Base-by-base conservation (phyloP, 2,797 vertebrate genomes). In the Cirrhinus molitorella region DNA sequence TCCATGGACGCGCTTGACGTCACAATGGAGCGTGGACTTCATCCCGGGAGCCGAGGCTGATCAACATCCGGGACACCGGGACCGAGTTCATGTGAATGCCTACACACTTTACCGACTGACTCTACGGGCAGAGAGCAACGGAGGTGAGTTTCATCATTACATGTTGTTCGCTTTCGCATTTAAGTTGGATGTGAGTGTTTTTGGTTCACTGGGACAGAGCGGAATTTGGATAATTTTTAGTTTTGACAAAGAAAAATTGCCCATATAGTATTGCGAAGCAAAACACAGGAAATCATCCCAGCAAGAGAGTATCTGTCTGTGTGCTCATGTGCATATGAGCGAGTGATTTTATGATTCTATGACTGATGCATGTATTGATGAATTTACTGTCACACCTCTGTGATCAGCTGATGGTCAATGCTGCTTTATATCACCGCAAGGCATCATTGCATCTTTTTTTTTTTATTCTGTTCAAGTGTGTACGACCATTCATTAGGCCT, bases 41-140 rank as follows among this genome's bases (percentile, higher is more conserved):
- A 85, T 85, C 85, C 90, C 91, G 88, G 92, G 93, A 92, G 76
- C 91, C 65, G 88, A 92, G 90, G 89, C 89, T 89, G 88, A 77
- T 68, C 73, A 68, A 76, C 81, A 83, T 83, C 85, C 79, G 85
- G 82, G 91, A 90, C 89, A 90, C 86, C 90, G 89, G 83, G 88
- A 17, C 86, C 73, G 88, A 75, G 85, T 59, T 79, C 77, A 81
- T 51, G 61, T 71, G 79, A 80, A 85, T 49, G 67, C 72, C 83
- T 85, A 68, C 80, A 76, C 53, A 51, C 81, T 82, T n/a, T 37
- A 72, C 55, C 34, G 72, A 75, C 71, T 8, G 45, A 66, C 72
- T 17, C 49, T 72, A 37, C 66, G 49, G 76, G 61, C 61, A 21
- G 23, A 49, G 61, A 23, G 79, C 28, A 11, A 66, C 70, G 16